Evolutionary conservation across 2,797 vertebrate species (phyloP), one percentile per base, ranked within the genome.

Genomic region (Pangasius sanitwongsei): DNA sequence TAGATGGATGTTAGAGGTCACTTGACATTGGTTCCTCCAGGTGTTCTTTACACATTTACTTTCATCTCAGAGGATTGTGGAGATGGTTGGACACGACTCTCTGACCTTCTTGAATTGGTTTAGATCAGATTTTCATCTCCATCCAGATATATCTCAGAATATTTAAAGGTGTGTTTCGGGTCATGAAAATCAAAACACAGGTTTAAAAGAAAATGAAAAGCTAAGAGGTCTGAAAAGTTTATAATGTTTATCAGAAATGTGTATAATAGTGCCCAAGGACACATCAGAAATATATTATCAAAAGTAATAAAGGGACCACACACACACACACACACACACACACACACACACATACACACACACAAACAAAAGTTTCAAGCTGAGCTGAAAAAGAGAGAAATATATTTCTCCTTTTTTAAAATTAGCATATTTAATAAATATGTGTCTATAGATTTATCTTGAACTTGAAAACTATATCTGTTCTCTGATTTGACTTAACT

Each of bases 271-370:
- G 3, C 1, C 16, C 6, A 20, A 80, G 50, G 20, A 34, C 4
- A 8, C 7, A 28, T 34, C 9, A 81, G 31, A 81, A 81, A 59
- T 59, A 13, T 59, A 81, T 59, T 59, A 25, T 15, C 2, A 28
- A 20, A 81, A 37, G 9, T 23, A 81, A 11, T 20, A 11, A 12
- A 78, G 25, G 15, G 48, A 57, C 13, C 15, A n/a, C 28, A 80
- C 25, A 77, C 75, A 18, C 48, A 53, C 72, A 28, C 70, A 44
- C 70, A 44, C 72, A 74, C 37, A 41, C 37, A 74, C 70, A 75
- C 72, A 75, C 72, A 75, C 74, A 48, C 41, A 48, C 72, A 48
- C 72, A 48, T 41, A 48, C 74, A 77, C 74, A 50, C 74, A 75
- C 72, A 75, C 20, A 15, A 37, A 74, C 70, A 15, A 2, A 12